Percentiles rank a stretch among this genome's conserved stretches.
Evolutionary conservation across 2,797 vertebrate genomes (phyloP).

Genomic region (Typhlichthys subterraneus): DNA sequence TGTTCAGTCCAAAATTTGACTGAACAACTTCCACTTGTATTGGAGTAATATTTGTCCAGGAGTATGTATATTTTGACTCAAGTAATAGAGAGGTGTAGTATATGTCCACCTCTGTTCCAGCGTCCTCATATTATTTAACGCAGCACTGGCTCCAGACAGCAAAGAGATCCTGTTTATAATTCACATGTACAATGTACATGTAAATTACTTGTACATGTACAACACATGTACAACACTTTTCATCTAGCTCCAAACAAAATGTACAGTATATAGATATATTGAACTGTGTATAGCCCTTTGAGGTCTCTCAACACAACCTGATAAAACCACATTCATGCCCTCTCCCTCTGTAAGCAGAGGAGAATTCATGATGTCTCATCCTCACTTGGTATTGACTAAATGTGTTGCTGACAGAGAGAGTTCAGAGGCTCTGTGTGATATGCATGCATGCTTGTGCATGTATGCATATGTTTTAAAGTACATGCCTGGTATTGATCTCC

Average conservation of each 20-base stretch:
- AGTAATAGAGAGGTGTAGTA: no score
- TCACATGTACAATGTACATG: conserved; percentile 43
- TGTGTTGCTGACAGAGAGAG: conserved; percentile 31
- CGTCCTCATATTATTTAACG: conserved; percentile 47
- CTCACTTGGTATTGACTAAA: conserved; percentile 49
- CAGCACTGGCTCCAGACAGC: conserved; percentile 43
- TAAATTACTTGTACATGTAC: conserved; percentile 41
- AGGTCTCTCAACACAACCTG: conserved; percentile 56
- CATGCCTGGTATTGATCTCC: conserved; percentile 35
- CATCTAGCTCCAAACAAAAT: conserved; percentile 45
- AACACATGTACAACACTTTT: conserved; percentile 54
- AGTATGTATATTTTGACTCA: no score
- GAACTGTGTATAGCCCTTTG: conserved; percentile 50
- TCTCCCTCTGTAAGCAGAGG: conserved; percentile 44
- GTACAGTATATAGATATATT: conserved; percentile 25
- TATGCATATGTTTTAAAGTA: conserved; percentile 34
- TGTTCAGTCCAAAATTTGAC: no score
- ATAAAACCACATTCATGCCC: conserved; percentile 59
- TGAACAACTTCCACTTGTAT: no score
- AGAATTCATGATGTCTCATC: conserved; percentile 57
- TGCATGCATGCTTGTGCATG: conserved; percentile 6
- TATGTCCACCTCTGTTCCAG: conserved; percentile 5
- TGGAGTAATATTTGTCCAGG: no score
- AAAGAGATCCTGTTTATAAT: conserved; percentile 21
- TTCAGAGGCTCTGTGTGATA: conserved; percentile 25